These are phyloP conservation scores for Agrilus biguttatus DNA, from an alignment of 2,888 invertebrate genomes.

Conservation along the genomic window DNA sequence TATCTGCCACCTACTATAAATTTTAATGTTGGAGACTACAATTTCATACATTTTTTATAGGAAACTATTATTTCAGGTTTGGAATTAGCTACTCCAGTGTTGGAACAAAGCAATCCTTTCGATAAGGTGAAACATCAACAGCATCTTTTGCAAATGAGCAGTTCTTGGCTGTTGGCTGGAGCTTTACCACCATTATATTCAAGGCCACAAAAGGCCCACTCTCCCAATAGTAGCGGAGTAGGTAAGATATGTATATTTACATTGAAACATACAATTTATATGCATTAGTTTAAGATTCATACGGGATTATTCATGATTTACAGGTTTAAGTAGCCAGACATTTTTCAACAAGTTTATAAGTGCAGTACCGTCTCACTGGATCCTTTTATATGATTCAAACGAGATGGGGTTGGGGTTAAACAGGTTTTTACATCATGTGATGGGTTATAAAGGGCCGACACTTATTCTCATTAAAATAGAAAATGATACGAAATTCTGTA, in stretches of 20 bases:
- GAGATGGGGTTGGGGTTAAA: slow-evolving; percentile 81
- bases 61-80: slow-evolving; percentile 24
- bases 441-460: slow-evolving; percentile 60
- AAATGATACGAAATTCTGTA: slow-evolving; percentile 52
- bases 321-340: slow-evolving; percentile 21
- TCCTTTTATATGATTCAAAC: slow-evolving; percentile 66
- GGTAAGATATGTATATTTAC: slow-evolving; percentile 19
- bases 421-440: slow-evolving; percentile 70
- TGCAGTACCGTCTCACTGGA: slow-evolving; percentile 69
- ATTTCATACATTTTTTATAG: background rate
- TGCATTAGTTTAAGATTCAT: background rate
- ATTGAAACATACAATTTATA: too few species aligned
- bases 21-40: too few species aligned
- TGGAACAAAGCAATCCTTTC: slow-evolving; percentile 42
- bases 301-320: slow-evolving; percentile 2
- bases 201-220: slow-evolving; percentile 26
- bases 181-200: slow-evolving; percentile 27
- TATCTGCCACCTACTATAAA: too few species aligned
- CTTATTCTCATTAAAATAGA: slow-evolving; percentile 43
- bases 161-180: slow-evolving; percentile 30
- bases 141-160: slow-evolving; percentile 28
- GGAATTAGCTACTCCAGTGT: slow-evolving; percentile 62
- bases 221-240: slow-evolving; percentile 26
- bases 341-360: slow-evolving; percentile 52
- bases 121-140: slow-evolving; percentile 19